Base-by-base conservation (phyloP, 2,888 invertebrate genomes). In the Willowsia nigromaculata region DNA sequence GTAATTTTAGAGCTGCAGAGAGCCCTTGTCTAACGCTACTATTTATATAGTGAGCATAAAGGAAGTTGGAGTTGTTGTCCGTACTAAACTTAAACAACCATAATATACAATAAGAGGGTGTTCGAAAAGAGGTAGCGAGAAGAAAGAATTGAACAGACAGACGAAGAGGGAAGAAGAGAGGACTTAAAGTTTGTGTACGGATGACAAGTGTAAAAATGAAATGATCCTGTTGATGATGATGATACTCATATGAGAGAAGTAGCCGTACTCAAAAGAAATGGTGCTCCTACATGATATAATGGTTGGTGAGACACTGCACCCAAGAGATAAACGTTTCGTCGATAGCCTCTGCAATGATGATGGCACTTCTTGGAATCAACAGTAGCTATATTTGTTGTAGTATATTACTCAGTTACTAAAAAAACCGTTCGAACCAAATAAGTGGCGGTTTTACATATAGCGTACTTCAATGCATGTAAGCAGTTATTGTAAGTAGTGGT, bases 401-500 rank as follows among this genome's bases (percentile, higher is more conserved):
- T 62, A 62, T 27, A 80, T 80, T 80, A 80, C 22, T 80, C n/a
- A n/a, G 62, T 62, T 62, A 27, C 62, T 27, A 27, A 27, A 76
- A 78, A 56, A 50, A n/a, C n/a, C 30, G 18, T 80, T 80, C 56
- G 81, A 62, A 62, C 25, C 59, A 81, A 68, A 68, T 68, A 76
- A 83, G 83, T 83, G 83, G 83, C 68, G 68, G 83, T 83, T 83
- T 83, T 83, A 83, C 83, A 83, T 83, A 68, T 68, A 68, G 68
- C 18, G 18, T 27, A 83, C 83, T 47, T 76, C n/a, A 40, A 43
- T 33, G 25, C 30, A 80, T 33, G 40, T 59, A 80, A 80, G 59
- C 80, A 56, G 80, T 80, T 80, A 47, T 76, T 76, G 76, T 43
- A 33, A 53, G 37, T 37, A 40, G 40, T 15, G 11, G 43, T 37